Base-by-base conservation (phyloP, 2,797 vertebrate species). In the Mormyrus hasselquistii region DNA sequence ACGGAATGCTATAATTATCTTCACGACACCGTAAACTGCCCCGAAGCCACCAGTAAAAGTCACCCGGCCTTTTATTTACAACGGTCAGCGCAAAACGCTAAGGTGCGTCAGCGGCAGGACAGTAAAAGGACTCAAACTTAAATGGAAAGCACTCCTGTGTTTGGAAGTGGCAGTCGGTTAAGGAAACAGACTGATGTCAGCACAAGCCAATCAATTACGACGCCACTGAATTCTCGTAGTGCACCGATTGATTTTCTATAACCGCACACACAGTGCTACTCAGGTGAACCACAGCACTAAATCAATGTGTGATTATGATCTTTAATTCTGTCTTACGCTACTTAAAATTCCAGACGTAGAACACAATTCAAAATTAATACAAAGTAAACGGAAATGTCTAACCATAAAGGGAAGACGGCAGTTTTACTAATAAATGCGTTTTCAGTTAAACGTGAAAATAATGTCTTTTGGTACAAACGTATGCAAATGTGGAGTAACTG, bases 1-100 rank as follows among this genome's bases (percentile, higher is more conserved):
- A 88, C 3, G 22, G 47, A 8, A 49, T 25, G 57, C 57, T 88
- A 29, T 34, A 84, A 41, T 83, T 90, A 89, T 47, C 49, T 87
- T 50, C 87, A 86, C 1, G 4, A 49, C 7, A 52, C 34, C 38
- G 19, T 38, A 86, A 88, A 79, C 3, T 22, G 79, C 55, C 47
- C 55, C 5, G 0, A n/a, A 57, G 73, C 22, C 12, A 49, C 53
- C 57, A 76, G 38, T 86, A n/a, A 90, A 90, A 57, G 53, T 69
- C 8, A 38, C 49, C 47, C 6, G 49, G 12, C 16, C 57, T 38
- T 76, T 79, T 47, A 34, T 49, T 9, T 8, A 59, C 38, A 38
- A 53, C 29, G n/a, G 38, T 25, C 49, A 73, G 79, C 49, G 25
- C 34, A 34, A 69, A 90, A 25, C 22, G 29, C 59, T 85, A 44